Percentiles rank a stretch among this genome's conserved stretches.
Conservation (phyloP, 2,113 vertebrate species). For the Entelurus aequoreus region DNA sequence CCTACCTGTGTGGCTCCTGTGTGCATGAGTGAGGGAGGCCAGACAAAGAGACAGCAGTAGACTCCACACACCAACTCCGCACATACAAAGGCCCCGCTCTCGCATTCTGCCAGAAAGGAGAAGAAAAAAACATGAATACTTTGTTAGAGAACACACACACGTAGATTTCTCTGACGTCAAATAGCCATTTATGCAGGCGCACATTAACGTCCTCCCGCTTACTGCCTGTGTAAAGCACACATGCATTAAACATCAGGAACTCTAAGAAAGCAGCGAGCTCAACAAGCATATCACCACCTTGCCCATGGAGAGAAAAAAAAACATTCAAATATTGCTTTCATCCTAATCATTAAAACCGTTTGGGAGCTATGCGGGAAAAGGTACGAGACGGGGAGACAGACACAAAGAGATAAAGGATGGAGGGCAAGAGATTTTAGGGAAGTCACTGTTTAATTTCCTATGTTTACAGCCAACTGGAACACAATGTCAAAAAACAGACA, state of each 20-base stretch:
- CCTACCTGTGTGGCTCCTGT: conserved; percentile 84
- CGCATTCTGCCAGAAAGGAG: conserved; percentile 75
- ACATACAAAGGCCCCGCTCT: conserved; percentile 72
- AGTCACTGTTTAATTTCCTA: conserved; percentile 4
- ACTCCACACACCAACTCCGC: conserved; percentile 78
- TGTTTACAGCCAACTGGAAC: conserved; percentile 1
- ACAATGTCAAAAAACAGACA: background rate
- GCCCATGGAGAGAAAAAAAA: background rate
- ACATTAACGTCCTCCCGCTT: background rate
- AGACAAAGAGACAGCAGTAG: conserved; percentile 83
- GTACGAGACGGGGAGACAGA: background rate
- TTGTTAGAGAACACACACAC: conserved; percentile 10
- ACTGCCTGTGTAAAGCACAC: conserved; percentile 1
- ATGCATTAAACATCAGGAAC: background rate
- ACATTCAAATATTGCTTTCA: conserved; percentile 23
- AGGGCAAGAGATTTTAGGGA: background rate
- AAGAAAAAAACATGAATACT: conserved; percentile 15
- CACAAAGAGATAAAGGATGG: conserved; percentile 5
- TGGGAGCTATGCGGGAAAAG: background rate
- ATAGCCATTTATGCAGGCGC: background rate
- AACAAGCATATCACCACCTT: background rate
- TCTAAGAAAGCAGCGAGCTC: conserved; percentile 1
- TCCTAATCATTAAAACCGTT: conserved; percentile 13
- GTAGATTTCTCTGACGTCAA: background rate
- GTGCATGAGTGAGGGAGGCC: conserved; percentile 77